Percentiles rank a stretch among this genome's conserved stretches.
These are phyloP conservation scores for Tolypeutes matacus DNA, from an alignment of 2,797 vertebrate species.

Conservation along the genomic window DNA sequence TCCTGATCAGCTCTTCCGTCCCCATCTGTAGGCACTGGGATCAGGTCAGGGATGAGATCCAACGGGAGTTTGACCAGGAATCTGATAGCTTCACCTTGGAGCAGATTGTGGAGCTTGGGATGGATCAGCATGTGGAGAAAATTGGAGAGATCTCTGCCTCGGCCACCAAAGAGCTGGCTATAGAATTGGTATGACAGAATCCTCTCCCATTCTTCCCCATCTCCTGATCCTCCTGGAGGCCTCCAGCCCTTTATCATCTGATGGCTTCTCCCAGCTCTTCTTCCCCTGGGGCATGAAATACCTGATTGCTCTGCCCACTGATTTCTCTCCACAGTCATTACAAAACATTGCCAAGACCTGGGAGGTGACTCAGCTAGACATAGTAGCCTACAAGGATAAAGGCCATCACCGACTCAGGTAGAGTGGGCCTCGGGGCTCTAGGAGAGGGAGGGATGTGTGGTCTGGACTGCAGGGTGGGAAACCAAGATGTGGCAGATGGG, in stretches of 20 bases:
- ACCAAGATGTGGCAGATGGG: neutral
- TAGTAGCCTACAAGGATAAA: slow-evolving; percentile 91
- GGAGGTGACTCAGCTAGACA: slow-evolving; percentile 89
- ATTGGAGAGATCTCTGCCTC: slow-evolving; percentile 92
- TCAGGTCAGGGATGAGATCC: slow-evolving; percentile 91
- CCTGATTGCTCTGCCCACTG: neutral
- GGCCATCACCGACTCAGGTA: slow-evolving; percentile 92
- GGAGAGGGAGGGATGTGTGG: slow-evolving; percentile 30
- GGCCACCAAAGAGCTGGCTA: slow-evolving; percentile 93
- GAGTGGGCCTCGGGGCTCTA: neutral
- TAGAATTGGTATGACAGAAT: slow-evolving; percentile 90
- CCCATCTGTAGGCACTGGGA: slow-evolving; percentile 91
- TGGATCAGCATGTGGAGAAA: slow-evolving; percentile 90
- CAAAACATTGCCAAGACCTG: slow-evolving; percentile 91
- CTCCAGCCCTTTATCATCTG: neutral
- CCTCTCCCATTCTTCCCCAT: neutral
- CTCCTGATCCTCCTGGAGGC: neutral
- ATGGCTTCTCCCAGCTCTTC: neutral
- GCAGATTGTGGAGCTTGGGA: slow-evolving; percentile 90
- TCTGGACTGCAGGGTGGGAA: neutral
- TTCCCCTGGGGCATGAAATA: neutral
- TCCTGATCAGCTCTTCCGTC: neutral
- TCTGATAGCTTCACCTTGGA: slow-evolving; percentile 91
- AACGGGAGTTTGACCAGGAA: slow-evolving; percentile 90
- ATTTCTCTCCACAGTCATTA: slow-evolving; percentile 88